These are phyloP conservation scores for Sphaerophoria taeniata DNA, from an alignment of 2,888 invertebrate genomes.

Conservation along the genomic window DNA sequence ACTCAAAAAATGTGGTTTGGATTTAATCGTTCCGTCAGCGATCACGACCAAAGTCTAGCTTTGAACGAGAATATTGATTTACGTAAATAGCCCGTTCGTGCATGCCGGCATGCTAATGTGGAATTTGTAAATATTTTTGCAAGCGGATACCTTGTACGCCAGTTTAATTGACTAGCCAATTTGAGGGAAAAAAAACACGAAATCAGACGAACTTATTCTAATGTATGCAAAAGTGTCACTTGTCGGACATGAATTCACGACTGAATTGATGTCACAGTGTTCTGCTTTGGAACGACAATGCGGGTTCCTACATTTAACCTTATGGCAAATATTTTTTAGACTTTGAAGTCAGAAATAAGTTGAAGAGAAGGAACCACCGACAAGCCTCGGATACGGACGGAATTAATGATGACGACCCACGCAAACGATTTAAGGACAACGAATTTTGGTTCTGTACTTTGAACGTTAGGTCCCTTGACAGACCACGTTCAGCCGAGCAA, in stretches of 20 bases:
- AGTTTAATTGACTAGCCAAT: constrained; percentile 38
- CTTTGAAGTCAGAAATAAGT: no score
- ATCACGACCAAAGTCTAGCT: constrained; percentile 19
- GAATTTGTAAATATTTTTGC: constrained; percentile 18
- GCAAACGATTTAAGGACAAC: no score
- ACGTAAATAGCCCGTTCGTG: constrained; percentile 37
- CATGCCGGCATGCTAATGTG: constrained; percentile 22
- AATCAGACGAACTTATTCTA: constrained; percentile 13
- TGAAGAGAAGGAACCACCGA: no score
- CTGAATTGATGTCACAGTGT: background rate
- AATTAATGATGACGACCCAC: no score
- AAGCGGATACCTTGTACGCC: constrained; percentile 13
- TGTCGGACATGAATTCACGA: background rate
- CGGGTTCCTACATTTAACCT: background rate
- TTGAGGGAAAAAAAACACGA: constrained; percentile 1
- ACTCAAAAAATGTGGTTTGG: no score
- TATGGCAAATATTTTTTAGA: background rate
- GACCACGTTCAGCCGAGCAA: no score
- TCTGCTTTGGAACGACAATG: background rate
- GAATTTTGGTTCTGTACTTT: no score
- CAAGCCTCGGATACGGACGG: no score
- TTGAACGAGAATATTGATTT: constrained; percentile 16
- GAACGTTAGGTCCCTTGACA: no score
- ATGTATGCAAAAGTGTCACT: constrained; percentile 19
- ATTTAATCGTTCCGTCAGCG: background rate